Conservation (phyloP, 2,888 invertebrate species). For the Sphecodes monilicornis region DNA sequence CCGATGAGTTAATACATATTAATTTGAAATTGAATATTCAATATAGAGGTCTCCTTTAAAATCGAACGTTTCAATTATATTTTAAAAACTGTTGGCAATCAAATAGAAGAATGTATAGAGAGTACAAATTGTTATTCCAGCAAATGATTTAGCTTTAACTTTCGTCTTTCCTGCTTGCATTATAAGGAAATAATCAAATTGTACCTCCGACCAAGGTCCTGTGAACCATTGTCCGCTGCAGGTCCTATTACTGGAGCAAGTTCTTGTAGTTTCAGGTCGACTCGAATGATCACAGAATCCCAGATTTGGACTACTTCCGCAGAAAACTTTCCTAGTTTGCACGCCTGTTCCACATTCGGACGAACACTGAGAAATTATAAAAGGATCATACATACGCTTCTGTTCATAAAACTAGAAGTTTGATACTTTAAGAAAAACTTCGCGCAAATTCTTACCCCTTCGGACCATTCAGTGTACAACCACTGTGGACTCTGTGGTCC, state of each 20-base stretch:
- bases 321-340: constrained; percentile 90
- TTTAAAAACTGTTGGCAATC: too few relatives aligned
- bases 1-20: too few relatives aligned
- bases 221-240: constrained; percentile 94
- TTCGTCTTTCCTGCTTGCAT: not conserved
- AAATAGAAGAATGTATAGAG: too few relatives aligned
- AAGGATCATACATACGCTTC: not conserved
- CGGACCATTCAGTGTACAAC: constrained; percentile 88
- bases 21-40: too few relatives aligned
- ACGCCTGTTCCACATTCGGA: constrained; percentile 92
- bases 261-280: constrained; percentile 88
- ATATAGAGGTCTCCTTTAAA: too few relatives aligned
- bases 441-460: constrained; percentile 69
- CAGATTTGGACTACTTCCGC: constrained; percentile 84
- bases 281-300: constrained; percentile 86
- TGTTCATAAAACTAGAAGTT: not conserved
- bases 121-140: too few relatives aligned
- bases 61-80: too few relatives aligned
- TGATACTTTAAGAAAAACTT: not conserved
- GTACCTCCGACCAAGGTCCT: constrained; percentile 88
- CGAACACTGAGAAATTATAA: constrained; percentile 87
- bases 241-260: constrained; percentile 89
- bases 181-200: not conserved
- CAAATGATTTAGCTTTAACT: too few relatives aligned
- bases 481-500: constrained; percentile 81